Conservation (phyloP, 35 echinoderm and acorn worm genomes). For the Strongylocentrotus purpuratus region DNA sequence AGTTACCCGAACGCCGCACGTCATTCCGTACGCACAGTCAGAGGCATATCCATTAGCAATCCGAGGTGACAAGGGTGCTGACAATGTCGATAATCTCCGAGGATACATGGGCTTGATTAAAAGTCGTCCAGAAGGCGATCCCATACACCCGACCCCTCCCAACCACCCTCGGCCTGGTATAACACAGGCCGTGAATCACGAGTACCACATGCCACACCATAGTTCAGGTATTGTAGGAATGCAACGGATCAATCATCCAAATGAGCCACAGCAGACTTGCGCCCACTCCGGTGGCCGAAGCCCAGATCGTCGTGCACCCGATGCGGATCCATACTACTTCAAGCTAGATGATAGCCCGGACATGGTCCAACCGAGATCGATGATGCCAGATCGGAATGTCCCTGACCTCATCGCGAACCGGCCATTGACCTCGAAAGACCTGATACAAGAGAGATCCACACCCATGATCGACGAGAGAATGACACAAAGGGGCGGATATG, state of each 20-base stretch:
- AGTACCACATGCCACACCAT: slow-evolving; percentile 20
- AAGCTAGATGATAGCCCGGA: background rate
- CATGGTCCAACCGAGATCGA: background rate
- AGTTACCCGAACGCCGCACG: background rate
- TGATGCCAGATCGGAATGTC: background rate
- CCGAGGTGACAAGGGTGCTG: background rate
- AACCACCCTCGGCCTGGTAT: background rate
- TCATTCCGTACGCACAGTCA: slow-evolving; percentile 20
- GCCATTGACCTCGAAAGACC: background rate
- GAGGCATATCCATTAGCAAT: background rate
- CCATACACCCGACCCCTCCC: background rate
- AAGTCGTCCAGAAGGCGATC: slow-evolving; percentile 8
- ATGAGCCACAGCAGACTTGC: background rate
- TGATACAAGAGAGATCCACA: background rate
- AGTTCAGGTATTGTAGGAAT: background rate
- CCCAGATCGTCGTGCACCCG: background rate
- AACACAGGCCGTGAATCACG: slow-evolving; percentile 31
- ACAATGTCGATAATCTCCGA: background rate
- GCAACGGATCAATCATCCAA: background rate
- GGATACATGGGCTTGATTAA: slow-evolving; percentile 34
- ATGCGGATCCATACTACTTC: slow-evolving; percentile 18
- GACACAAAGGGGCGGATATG: background rate
- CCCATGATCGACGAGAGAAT: background rate
- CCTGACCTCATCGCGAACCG: slow-evolving; percentile 27
- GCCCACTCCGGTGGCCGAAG: background rate